Conservation (phyloP, 2,888 invertebrate genomes). For the Monochamus alternatus region DNA sequence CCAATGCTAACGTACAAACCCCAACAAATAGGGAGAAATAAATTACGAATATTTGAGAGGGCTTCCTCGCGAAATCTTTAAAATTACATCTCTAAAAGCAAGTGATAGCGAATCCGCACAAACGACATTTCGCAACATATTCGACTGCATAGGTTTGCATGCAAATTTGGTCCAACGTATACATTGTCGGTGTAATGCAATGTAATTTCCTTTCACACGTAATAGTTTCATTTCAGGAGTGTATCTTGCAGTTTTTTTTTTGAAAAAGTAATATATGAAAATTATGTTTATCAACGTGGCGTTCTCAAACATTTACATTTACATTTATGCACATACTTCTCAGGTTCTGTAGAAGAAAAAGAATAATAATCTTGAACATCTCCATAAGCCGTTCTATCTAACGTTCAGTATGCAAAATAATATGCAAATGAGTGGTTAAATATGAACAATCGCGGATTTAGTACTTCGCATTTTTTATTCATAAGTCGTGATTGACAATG, state of each 20-base stretch:
- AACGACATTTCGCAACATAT: background rate
- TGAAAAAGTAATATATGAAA: constrained; percentile 29
- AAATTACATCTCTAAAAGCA: background rate
- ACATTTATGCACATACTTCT: no score
- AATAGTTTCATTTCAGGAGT: constrained; percentile 25
- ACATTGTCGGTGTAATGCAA: constrained; percentile 20
- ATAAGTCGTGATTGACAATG: no score
- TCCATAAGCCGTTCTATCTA: no score
- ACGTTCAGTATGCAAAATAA: no score
- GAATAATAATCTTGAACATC: no score
- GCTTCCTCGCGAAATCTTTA: background rate
- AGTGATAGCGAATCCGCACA: background rate
- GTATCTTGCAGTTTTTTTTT: constrained; percentile 17
- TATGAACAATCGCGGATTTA: no score
- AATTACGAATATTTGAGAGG: background rate
- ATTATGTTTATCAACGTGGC: constrained; percentile 18
- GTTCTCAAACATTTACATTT: background rate
- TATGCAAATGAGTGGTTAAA: no score
- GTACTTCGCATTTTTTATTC: no score
- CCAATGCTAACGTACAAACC: no score
- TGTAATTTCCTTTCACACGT: constrained; percentile 29
- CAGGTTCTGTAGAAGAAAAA: no score
- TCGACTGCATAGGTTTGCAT: constrained; percentile 8
- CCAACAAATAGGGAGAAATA: no score
- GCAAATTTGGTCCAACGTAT: constrained; percentile 6